Conservation (phyloP, 2,113 vertebrate species). For the Perca flavescens region DNA sequence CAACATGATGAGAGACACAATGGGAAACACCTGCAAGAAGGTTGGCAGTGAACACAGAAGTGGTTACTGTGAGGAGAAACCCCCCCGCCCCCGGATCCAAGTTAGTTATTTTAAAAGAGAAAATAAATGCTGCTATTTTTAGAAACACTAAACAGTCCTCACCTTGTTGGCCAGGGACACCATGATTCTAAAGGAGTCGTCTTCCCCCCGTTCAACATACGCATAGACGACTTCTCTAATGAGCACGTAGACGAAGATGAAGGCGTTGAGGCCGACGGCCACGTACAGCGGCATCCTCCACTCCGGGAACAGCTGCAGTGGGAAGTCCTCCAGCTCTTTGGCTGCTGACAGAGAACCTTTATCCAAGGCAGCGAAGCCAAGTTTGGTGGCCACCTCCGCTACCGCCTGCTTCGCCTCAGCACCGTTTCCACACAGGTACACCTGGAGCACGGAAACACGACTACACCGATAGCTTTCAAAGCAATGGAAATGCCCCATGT, state of each 20-base stretch:
- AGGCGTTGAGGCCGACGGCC: slow-evolving; percentile 80
- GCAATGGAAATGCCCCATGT: background rate
- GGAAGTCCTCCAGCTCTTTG: slow-evolving; percentile 93
- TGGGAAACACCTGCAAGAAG: slow-evolving; percentile 85
- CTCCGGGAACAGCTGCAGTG: slow-evolving; percentile 93
- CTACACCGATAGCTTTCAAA: background rate
- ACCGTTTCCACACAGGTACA: slow-evolving; percentile 92
- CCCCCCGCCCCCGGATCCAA: background rate
- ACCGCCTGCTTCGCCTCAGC: slow-evolving; percentile 89
- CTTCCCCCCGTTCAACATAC: slow-evolving; percentile 71
- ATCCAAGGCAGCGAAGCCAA: slow-evolving; percentile 91
- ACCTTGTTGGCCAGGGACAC: slow-evolving; percentile 91
- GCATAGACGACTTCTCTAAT: slow-evolving; percentile 87
- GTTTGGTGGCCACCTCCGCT: slow-evolving; percentile 84
- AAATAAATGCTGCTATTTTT: background rate
- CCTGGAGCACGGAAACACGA: slow-evolving; percentile 81
- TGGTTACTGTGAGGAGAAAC: background rate
- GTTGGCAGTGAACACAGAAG: background rate
- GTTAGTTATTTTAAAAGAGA: background rate
- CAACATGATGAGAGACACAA: slow-evolving; percentile 89
- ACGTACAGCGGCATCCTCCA: slow-evolving; percentile 91
- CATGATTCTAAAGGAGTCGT: slow-evolving; percentile 88
- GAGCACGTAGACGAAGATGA: slow-evolving; percentile 89
- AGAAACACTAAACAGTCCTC: background rate
- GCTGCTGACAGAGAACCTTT: slow-evolving; percentile 90